Evolutionary conservation across 2,113 vertebrate species (phyloP).

Genomic region (Gasterosteus nipponicus): DNA sequence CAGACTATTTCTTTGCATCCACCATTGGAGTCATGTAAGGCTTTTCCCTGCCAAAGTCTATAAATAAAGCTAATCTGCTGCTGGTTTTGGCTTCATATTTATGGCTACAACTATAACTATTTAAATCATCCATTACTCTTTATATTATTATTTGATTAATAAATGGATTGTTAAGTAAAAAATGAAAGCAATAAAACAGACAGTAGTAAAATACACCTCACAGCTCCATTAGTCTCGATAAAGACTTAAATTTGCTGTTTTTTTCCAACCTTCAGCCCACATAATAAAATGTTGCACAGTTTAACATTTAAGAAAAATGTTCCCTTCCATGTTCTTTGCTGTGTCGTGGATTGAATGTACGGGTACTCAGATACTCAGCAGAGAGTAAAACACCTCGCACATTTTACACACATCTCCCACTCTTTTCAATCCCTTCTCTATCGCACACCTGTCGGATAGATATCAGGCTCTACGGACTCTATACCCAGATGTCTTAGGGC

Average conservation of each 20-base stretch:
- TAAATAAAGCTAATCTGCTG: background rate
- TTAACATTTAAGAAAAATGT: background rate
- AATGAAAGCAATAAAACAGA: background rate
- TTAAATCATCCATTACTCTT: background rate
- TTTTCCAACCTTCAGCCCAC: background rate
- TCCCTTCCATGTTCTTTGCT: background rate
- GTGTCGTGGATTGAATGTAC: slow-evolving; percentile 45
- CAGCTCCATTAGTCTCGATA: background rate
- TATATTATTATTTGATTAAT: background rate
- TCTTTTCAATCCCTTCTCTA: slow-evolving; percentile 38
- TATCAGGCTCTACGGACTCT: slow-evolving; percentile 80
- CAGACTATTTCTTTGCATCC: background rate
- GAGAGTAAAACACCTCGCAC: slow-evolving; percentile 28
- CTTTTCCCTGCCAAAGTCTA: background rate
- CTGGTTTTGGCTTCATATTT: background rate
- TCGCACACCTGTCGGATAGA: slow-evolving; percentile 76
- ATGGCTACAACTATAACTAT: background rate
- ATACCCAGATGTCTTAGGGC: slow-evolving; percentile 78
- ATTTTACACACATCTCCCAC: slow-evolving; percentile 46
- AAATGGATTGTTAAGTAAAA: background rate
- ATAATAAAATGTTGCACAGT: background rate
- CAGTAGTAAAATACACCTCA: background rate
- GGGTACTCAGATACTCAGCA: background rate
- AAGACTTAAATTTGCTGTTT: background rate
- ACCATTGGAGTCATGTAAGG: background rate